Conservation (phyloP, 2,888 invertebrate species). For the Rhodophaea formosa region DNA sequence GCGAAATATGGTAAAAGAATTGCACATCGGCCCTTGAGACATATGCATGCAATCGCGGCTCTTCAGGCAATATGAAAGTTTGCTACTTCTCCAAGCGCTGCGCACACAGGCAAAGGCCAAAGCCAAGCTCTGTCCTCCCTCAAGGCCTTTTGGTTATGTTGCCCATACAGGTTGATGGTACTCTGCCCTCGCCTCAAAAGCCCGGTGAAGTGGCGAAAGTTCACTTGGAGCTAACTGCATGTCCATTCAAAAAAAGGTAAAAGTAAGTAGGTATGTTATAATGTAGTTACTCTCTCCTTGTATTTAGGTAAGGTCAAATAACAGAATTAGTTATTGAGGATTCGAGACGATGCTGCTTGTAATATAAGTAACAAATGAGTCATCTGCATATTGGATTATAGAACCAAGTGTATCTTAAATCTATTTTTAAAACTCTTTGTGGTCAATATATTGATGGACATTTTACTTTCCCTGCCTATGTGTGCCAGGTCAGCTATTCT, state of each 20-base stretch:
- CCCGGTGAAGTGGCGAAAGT: no score
- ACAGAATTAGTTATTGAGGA: slow-evolving; percentile 20
- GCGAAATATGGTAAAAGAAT: no score
- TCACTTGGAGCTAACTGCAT: no score
- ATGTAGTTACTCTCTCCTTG: neutral
- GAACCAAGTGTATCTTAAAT: neutral
- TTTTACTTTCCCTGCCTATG: neutral
- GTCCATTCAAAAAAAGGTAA: neutral
- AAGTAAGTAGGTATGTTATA: neutral
- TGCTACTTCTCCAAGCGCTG: no score
- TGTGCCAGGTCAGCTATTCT: slow-evolving; percentile 4
- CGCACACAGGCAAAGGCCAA: no score
- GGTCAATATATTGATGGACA: neutral
- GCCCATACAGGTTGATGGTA: no score
- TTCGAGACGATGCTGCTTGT: neutral
- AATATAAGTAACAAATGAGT: neutral
- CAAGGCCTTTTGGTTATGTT: no score
- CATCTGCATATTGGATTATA: slow-evolving; percentile 12
- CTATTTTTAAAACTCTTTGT: neutral
- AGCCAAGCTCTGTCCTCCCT: no score
- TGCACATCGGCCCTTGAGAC: no score
- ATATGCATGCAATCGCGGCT: no score
- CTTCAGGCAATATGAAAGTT: no score
- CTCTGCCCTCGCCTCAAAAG: no score
- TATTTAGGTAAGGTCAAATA: slow-evolving; percentile 25